Percentiles rank a stretch among this genome's conserved stretches.
Evolutionary conservation across 2,113 vertebrate species (phyloP).

Genomic region (Eulacestoma nigropectus): DNA sequence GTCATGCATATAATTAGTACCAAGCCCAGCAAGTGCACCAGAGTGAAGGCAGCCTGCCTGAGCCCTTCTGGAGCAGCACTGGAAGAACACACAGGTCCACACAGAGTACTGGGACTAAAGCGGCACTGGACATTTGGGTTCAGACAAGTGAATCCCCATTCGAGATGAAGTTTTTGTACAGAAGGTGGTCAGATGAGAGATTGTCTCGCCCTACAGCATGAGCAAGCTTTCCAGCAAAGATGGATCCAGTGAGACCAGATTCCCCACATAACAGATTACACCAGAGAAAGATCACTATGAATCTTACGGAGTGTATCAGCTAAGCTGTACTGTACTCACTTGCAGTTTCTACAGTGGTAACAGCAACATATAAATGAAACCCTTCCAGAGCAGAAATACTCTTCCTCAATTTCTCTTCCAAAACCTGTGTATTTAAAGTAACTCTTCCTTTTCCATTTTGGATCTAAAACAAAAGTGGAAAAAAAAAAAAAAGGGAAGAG

Average conservation of each 20-base stretch:
- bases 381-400: constrained; percentile 44
- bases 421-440: constrained; percentile 10
- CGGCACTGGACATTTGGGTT: neutral
- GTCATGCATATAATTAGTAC: neutral
- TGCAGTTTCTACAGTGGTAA: constrained; percentile 68
- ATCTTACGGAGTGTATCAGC: neutral
- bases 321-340: constrained; percentile 52
- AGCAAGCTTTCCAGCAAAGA: neutral
- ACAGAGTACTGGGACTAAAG: no score
- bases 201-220: no score
- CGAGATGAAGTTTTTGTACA: neutral
- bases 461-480: constrained; percentile 19
- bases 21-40: neutral
- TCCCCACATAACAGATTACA: neutral
- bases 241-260: neutral
- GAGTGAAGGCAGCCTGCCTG: neutral
- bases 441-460: constrained; percentile 48
- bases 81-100: neutral
- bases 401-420: constrained; percentile 42
- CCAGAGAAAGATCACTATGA: neutral
- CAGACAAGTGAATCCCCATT: neutral
- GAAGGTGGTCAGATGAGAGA: neutral
- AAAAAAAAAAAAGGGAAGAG: neutral
- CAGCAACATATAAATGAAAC: constrained; percentile 58
- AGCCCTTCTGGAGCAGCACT: neutral